Evolutionary conservation across 2,113 vertebrate genomes (phyloP), one percentile per base, ranked within the genome.

Genomic region (Peromyscus polionotus): DNA sequence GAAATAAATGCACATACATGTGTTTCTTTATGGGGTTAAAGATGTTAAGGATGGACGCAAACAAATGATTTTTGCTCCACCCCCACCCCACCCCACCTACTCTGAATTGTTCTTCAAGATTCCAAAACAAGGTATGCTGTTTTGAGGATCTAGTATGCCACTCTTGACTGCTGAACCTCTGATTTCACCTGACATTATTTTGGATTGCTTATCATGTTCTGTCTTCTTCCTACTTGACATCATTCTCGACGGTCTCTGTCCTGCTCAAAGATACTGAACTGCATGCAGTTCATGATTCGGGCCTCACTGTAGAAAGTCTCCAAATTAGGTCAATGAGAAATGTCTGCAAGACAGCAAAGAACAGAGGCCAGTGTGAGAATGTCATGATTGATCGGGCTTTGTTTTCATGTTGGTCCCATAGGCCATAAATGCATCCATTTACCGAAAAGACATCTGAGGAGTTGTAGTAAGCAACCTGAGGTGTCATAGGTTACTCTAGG

Each of bases 21-120:
- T 97, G 96, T 97, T 97, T 97, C 94, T 97, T 96, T 94, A 95
- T 96, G 94, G 91, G 96, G 97, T 97, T 97, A 97, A 96, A 89
- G 68, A 96, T 94, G 95, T 97, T 95, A 94, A 94, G 83, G 75
- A 94, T 96, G 93, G 91, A 79, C 93, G 95, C 88, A 95, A 95
- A 95, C 77, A 97, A 97, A 95, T 97, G 91, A 96, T 84, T 95
- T 96, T 87, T 94, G 77, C 91, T 68, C 68, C 90, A 59, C 57
- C 14, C 68, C 90, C 39, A 31, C 61, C 28, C 83, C 70, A 22
- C 6, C 16, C 48, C 85, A 81, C 77, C 91, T 93, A 94, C 70
- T 51, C 63, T 76, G 70, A 97, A 96, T 95, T 91, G 90, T 84
- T 95, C 61, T 67, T 80, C 65, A 94, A 83, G 94, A 96, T 96